Conservation (phyloP, 2,113 vertebrate species). For the Mustela lutreola region DNA sequence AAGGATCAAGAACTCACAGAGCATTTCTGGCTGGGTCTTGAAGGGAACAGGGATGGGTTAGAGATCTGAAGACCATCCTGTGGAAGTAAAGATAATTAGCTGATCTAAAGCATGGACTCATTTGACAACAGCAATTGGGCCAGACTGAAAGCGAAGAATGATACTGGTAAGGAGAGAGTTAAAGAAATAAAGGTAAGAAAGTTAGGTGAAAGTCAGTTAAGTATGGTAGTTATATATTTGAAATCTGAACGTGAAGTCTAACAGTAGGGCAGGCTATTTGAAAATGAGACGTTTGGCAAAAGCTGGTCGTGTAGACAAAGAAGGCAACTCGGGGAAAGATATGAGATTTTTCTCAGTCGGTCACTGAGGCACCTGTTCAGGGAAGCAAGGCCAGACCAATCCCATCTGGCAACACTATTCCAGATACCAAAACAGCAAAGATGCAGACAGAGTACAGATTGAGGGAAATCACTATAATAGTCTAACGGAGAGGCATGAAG, state of each 20-base stretch:
- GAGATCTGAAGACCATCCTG: slow-evolving; percentile 3
- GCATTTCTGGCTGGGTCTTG: neutral
- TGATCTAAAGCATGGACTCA: neutral
- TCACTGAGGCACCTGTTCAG: neutral
- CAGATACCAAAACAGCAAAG: neutral
- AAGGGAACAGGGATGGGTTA: neutral
- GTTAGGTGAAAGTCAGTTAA: neutral
- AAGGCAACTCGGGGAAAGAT: neutral
- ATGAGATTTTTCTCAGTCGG: neutral
- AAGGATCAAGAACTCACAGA: neutral
- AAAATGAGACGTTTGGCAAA: slow-evolving; percentile 21
- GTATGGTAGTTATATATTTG: neutral
- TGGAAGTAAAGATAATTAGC: slow-evolving; percentile 29
- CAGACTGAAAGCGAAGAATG: neutral
- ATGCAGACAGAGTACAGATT: neutral
- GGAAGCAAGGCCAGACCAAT: neutral
- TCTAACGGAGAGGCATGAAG: neutral
- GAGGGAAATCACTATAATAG: neutral
- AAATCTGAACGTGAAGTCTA: neutral
- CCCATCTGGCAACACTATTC: neutral
- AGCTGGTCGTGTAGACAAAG: neutral
- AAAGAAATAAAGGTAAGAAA: neutral
- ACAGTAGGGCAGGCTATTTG: neutral
- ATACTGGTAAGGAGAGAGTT: neutral
- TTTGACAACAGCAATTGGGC: neutral